phyloP scores from a whole-genome alignment of 2,113 vertebrate species.

The Chaetura pelagica region DNA sequence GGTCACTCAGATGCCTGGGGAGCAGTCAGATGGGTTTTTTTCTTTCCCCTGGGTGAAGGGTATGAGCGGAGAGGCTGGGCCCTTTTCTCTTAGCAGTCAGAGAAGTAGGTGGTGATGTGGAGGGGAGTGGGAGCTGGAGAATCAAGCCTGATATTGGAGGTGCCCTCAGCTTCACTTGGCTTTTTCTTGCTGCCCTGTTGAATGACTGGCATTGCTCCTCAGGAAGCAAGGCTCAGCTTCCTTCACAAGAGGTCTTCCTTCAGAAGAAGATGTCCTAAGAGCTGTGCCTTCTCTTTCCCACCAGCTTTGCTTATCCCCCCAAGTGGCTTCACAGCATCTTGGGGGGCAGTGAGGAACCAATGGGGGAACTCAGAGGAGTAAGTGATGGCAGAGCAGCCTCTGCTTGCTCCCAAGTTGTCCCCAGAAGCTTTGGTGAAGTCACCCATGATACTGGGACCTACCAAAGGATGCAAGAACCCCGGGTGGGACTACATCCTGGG shows the following conservation, averaged over 20 bases:
- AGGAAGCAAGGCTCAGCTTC: not conserved
- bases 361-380: not conserved
- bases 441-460: fast-evolving
- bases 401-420: not conserved
- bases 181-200: not conserved
- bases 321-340: fast-evolving
- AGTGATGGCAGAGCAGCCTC: not conserved
- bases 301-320: not conserved
- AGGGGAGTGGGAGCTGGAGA: not conserved
- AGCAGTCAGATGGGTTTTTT: not conserved
- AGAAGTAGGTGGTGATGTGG: not conserved
- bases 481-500: fast-evolving
- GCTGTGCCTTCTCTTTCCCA: not conserved
- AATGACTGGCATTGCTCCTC: not conserved
- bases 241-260: too few relatives aligned
- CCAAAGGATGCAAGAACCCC: not conserved
- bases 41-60: not conserved
- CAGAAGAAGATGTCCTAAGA: too few relatives aligned
- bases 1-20: not conserved
- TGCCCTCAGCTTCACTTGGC: not conserved
- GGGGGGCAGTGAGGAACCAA: not conserved
- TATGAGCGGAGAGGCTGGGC: not conserved
- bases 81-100: not conserved
- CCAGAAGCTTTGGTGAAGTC: not conserved
- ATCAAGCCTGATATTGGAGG: fast-evolving